A percentile compares a stretch with the other conserved stretches of the same genome.
Conservation (phyloP, 2,888 invertebrate genomes). For the Patella ulyssiponensis region DNA sequence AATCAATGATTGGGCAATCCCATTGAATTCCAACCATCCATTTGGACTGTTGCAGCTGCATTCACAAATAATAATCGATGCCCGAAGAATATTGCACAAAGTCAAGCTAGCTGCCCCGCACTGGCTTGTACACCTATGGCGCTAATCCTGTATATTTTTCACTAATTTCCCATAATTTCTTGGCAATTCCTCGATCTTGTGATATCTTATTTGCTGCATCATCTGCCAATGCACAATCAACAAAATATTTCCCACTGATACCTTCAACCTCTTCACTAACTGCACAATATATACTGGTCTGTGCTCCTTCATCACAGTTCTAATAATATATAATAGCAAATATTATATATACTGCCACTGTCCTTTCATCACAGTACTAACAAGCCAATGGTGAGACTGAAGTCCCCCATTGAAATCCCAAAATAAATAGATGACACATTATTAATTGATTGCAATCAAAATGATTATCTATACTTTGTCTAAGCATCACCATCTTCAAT, state of each 20-base stretch:
- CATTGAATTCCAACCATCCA: too few relatives aligned
- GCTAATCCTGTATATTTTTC: slow-evolving; percentile 47
- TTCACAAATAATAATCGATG: too few relatives aligned
- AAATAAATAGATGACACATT: too few relatives aligned
- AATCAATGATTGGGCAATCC: too few relatives aligned
- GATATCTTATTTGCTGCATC: slow-evolving; percentile 41
- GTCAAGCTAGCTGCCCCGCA: too few relatives aligned
- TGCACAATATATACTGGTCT: slow-evolving; percentile 67
- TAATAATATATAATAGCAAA: slow-evolving; percentile 27
- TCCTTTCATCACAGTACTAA: slow-evolving; percentile 63
- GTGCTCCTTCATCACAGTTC: slow-evolving; percentile 65
- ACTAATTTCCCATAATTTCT: slow-evolving; percentile 59
- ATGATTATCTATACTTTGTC: too few relatives aligned
- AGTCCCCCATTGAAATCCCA: too few relatives aligned
- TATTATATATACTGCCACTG: slow-evolving; percentile 63
- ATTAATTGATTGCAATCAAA: too few relatives aligned
- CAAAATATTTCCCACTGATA: slow-evolving; percentile 60
- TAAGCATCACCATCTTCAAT: too few relatives aligned
- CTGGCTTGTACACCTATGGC: too few relatives aligned
- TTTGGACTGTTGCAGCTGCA: too few relatives aligned
- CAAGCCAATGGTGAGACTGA: not conserved
- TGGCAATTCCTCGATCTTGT: slow-evolving; percentile 51
- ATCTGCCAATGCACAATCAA: slow-evolving; percentile 52
- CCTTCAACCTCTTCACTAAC: slow-evolving; percentile 58
- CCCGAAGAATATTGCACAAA: too few relatives aligned